Conservation (phyloP, 2,888 invertebrate species). For the Gastrophysa polygoni region DNA sequence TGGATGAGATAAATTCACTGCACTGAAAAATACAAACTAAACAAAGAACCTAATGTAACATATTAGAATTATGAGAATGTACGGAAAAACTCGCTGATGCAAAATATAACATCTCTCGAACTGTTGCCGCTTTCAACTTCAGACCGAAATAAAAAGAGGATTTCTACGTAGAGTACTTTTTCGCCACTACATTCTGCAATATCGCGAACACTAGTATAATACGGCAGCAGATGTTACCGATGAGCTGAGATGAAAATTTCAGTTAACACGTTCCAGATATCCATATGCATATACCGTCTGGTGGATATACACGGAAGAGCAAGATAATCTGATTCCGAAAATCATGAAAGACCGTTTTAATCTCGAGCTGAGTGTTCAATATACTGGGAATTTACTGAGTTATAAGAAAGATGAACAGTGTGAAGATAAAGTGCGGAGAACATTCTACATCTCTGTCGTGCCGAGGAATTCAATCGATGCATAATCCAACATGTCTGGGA, state of each 20-base stretch:
- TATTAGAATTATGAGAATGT: neutral
- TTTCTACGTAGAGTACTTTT: neutral
- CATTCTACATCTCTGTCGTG: too few relatives aligned
- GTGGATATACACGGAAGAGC: neutral
- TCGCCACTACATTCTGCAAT: constrained; percentile 19
- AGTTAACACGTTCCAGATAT: constrained; percentile 26
- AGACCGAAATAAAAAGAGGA: neutral
- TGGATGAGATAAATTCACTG: too few relatives aligned
- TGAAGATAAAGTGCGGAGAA: neutral
- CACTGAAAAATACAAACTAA: too few relatives aligned
- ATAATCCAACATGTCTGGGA: too few relatives aligned
- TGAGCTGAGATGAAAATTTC: constrained; percentile 29
- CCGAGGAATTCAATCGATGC: too few relatives aligned
- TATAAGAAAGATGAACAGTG: neutral
- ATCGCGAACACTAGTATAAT: constrained; percentile 24
- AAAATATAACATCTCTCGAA: neutral
- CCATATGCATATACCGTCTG: constrained; percentile 7
- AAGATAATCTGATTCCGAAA: neutral
- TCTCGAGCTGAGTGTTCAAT: neutral
- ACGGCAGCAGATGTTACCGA: constrained; percentile 24
- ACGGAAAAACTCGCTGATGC: neutral
- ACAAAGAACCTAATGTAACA: too few relatives aligned
- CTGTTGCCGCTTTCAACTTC: neutral
- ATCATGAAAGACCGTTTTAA: neutral
- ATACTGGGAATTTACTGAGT: neutral